Base-by-base conservation (phyloP, 2,888 invertebrate genomes). In the Caenorhabditis drosophilae region DNA sequence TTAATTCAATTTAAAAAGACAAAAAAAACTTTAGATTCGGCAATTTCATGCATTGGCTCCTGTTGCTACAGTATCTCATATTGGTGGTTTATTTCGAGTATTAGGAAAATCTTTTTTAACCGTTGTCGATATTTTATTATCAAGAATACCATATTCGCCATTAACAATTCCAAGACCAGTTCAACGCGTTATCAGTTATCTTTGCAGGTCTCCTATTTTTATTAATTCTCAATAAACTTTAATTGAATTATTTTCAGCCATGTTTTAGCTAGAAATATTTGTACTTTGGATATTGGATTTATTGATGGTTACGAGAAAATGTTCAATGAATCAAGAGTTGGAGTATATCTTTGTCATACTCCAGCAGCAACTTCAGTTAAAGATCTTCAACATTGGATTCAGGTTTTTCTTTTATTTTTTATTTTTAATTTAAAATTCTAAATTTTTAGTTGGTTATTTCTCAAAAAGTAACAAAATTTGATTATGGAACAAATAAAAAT, bases 1-100 rank as follows among this genome's bases (percentile, higher is more conserved):
- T 47, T 25, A 15, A 26, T 7, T 6, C 16, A 6, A 40, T 20
- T 34, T 9, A 22, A 20, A 36, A 48, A 4, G n/a, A n/a, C n/a
- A n/a, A n/a, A 34, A n/a, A 9, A 3, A 7, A 4, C 44, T 69
- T 48, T 41, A 77, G 76, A 71, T 83, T 41, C 72, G 72, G 12
- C 66, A 77, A 44, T 80, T 78, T 57, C 75, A 79, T 31, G 82
- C 83, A 7, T 51, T 84, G 31, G 84, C 78, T 4, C 83, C 84
- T 6, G 81, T 84, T 0, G 77, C 79, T 15, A 75, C 73, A 1
- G 75, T 84, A 7, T 77, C 79, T 22, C 78, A 84, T 53, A 83
- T 84, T 54, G 79, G 75, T 34, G 82, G 83, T 25, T 60, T 71
- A 4, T 64, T 76, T 38, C 52, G 53, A 12, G 20, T 64, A 4